Evolutionary conservation across 37 sponge, comb jelly and placozoan species (phyloP), one percentile per base, ranked within the genome.

Genomic region (Bolinopsis microptera): DNA sequence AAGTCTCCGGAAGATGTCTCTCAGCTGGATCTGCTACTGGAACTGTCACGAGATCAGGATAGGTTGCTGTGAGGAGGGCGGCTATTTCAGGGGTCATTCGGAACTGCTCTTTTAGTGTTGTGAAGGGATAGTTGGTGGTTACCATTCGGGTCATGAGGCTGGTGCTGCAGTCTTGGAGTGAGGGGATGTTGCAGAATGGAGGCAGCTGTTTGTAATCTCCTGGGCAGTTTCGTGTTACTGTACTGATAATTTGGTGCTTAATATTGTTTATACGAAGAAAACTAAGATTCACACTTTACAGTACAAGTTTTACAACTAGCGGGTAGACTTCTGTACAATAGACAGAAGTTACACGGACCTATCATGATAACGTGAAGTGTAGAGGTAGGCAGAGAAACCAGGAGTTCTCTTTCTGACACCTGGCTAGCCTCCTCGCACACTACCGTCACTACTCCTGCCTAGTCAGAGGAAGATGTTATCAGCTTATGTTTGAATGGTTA

Each of bases 391-490:
- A 86, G 61, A 5, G 90, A 40, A 9, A 86, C 90, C 30, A 86
- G 90, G 0, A 86, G 48, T 16, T 86, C 90, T 9, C 90, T 2
- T 34, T 86, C 90, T 28, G 90, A 35, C 26, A 86, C 90, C 30
- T 86, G 90, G 24, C 90, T 86, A 1, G 90, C 90, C 24, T 86
- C 90, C 61, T 86, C 90, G 26, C 90, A 86, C 40, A 86, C 90
- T 1, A 86, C 90, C 0, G 90, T 41, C n/a, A 86, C 90, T 30
- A 86, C 90, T 3, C 90, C 90, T 0, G 80, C 80, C 80, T 77
- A 48, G 13, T 48, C 61, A 13, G 61, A 48, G 13, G 13, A 18
- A 48, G 13, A 5, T 18, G 61, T 48, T 48, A 48, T 5, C 13
- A 48, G 61, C 13, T 48, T n/a, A n/a, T n/a, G n/a, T n/a, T n/a